These are phyloP conservation scores for Eleutherodactylus coqui DNA, from an alignment of 2,797 vertebrate species.

Conservation along the genomic window DNA sequence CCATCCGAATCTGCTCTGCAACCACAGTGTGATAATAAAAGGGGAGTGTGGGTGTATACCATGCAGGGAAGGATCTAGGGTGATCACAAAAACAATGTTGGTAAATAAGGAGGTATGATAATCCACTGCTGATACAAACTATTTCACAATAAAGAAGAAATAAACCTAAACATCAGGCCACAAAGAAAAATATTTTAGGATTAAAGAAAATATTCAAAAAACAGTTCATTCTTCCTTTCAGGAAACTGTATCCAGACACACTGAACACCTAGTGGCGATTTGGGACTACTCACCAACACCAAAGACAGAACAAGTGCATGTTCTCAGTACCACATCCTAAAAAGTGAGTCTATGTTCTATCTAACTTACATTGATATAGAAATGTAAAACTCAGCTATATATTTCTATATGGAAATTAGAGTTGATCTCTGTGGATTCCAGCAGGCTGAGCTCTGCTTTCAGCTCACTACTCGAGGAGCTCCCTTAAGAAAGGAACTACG, in stretches of 20 bases:
- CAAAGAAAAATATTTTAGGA: not conserved
- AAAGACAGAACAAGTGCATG: not conserved
- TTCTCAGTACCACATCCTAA: not conserved
- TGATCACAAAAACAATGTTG: not conserved
- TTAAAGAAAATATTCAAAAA: not conserved
- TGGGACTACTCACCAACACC: not conserved
- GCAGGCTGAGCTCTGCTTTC: too few relatives aligned
- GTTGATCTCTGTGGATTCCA: too few relatives aligned
- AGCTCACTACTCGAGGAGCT: too few relatives aligned
- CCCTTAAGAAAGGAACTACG: too few relatives aligned
- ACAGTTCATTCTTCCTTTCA: not conserved
- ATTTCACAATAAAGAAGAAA: not conserved
- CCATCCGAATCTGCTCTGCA: constrained; percentile 7
- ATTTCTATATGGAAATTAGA: too few relatives aligned
- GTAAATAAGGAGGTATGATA: not conserved
- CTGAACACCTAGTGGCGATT: not conserved
- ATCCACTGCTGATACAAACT: not conserved
- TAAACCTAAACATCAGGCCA: not conserved
- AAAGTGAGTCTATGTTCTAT: too few relatives aligned
- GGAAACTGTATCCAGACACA: not conserved
- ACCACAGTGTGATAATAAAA: constrained; percentile 14
- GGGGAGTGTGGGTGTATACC: not conserved
- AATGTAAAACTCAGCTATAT: too few relatives aligned
- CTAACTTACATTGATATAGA: too few relatives aligned
- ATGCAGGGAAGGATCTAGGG: not conserved